Conservation (phyloP, 2,888 invertebrate species). For the Drosophila mercatorum region DNA sequence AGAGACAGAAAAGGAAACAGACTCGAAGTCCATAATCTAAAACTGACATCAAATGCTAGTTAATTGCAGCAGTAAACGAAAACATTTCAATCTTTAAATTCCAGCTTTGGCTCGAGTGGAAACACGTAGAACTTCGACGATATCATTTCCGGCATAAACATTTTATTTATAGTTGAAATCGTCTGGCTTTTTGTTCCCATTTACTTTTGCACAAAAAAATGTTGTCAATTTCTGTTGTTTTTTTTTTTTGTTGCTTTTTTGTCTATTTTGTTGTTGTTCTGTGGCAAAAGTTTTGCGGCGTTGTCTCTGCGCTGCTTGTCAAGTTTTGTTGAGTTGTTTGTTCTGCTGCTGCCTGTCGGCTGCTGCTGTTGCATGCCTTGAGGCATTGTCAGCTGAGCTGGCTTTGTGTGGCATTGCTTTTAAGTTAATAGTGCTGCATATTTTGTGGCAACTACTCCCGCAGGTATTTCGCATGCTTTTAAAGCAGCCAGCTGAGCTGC, state of each 20-base stretch:
- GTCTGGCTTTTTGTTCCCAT: constrained; percentile 48
- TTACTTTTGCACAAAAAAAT: constrained; percentile 46
- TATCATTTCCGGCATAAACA: constrained; percentile 57
- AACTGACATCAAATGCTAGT: neutral
- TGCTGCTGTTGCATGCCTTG: constrained; percentile 66
- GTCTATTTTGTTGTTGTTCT: constrained; percentile 10
- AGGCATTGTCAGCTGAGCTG: constrained; percentile 60
- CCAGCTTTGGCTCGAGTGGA: constrained; percentile 8
- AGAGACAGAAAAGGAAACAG: too few species aligned
- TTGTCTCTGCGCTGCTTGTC: constrained; percentile 48
- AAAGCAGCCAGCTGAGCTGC: constrained; percentile 43
- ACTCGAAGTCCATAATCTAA: neutral
- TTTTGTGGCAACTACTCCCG: constrained; percentile 58
- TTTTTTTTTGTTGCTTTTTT: neutral
- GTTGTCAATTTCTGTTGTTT: constrained; percentile 52
- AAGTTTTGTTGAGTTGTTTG: constrained; percentile 41
- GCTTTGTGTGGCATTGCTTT: constrained; percentile 74
- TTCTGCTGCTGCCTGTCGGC: constrained; percentile 14
- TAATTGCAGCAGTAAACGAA: constrained; percentile 2
- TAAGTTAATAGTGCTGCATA: constrained; percentile 71
- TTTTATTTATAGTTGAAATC: constrained; percentile 59
- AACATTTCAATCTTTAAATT: constrained; percentile 19
- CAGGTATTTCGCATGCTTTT: constrained; percentile 58
- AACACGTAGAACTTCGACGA: constrained; percentile 27
- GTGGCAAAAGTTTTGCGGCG: constrained; percentile 57